These are phyloP conservation scores for Macaria notata DNA, from an alignment of 2,888 invertebrate species.

Conservation along the genomic window DNA sequence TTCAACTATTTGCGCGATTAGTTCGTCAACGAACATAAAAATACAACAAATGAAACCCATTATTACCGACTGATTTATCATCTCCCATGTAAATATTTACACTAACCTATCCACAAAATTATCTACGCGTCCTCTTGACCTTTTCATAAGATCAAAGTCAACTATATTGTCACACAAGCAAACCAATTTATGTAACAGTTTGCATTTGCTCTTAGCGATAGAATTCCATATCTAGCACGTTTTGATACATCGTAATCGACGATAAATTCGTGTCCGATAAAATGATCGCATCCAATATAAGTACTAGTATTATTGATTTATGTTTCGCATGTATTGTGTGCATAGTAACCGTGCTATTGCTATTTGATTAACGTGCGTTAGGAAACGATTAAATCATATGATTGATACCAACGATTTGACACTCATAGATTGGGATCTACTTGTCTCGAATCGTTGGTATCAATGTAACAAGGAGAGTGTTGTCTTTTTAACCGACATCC, in stretches of 20 bases:
- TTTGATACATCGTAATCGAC: constrained; percentile 6
- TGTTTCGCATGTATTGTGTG: constrained; percentile 4
- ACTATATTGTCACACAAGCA: not conserved
- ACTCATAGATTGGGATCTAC: too few species aligned
- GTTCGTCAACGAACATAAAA: too few species aligned
- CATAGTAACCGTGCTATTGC: constrained; percentile 9
- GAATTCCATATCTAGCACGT: constrained; percentile 1
- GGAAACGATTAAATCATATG: too few species aligned
- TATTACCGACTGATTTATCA: too few species aligned
- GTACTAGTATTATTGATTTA: not conserved
- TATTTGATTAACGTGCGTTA: not conserved
- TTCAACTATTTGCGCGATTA: too few species aligned
- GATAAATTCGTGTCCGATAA: constrained; percentile 12
- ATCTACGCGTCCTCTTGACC: not conserved
- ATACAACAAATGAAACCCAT: too few species aligned
- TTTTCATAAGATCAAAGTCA: not conserved
- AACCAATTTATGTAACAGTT: constrained; percentile 1
- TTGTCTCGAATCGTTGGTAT: too few species aligned
- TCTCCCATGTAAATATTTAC: not conserved
- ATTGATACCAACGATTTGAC: too few species aligned
- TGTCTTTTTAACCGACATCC: too few species aligned
- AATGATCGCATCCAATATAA: constrained; percentile 3
- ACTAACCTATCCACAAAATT: too few species aligned
- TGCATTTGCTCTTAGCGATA: constrained; percentile 7
- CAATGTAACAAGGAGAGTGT: too few species aligned